phyloP scores from a whole-genome alignment of 2,113 vertebrate species.

The Platysternon megacephalum region DNA sequence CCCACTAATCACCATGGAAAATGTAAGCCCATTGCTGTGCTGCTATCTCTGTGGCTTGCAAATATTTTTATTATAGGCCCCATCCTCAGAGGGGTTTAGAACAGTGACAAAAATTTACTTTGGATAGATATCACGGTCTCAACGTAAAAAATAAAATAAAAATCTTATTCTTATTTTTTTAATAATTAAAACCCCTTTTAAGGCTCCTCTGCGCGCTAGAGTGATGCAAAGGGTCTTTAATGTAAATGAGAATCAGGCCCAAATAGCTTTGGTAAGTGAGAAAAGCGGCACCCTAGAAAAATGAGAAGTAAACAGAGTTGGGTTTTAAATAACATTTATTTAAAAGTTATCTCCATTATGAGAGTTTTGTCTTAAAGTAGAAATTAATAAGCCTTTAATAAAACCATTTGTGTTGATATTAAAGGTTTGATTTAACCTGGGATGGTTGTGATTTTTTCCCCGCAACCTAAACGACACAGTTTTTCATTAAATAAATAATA shows the following conservation, averaged over 20 bases:
- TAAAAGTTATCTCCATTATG: background rate
- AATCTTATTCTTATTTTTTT: background rate
- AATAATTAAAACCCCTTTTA: background rate
- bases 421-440: background rate
- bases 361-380: no score
- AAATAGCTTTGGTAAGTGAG: conserved; percentile 11
- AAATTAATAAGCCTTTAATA: no score
- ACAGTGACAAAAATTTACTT: background rate
- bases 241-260: background rate
- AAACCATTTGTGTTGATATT: background rate
- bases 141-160: background rate
- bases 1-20: conserved; percentile 22
- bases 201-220: conserved; percentile 17
- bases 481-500: background rate
- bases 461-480: background rate
- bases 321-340: background rate
- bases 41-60: background rate
- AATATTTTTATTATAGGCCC: background rate
- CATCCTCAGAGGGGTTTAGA: background rate
- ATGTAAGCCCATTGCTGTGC: background rate
- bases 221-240: background rate
- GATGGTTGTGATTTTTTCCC: background rate
- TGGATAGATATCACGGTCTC: background rate
- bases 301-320: background rate
- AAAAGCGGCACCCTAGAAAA: background rate